These are phyloP conservation scores for Shargacucullia verbasci DNA, from an alignment of 2,888 invertebrate species.

Conservation along the genomic window DNA sequence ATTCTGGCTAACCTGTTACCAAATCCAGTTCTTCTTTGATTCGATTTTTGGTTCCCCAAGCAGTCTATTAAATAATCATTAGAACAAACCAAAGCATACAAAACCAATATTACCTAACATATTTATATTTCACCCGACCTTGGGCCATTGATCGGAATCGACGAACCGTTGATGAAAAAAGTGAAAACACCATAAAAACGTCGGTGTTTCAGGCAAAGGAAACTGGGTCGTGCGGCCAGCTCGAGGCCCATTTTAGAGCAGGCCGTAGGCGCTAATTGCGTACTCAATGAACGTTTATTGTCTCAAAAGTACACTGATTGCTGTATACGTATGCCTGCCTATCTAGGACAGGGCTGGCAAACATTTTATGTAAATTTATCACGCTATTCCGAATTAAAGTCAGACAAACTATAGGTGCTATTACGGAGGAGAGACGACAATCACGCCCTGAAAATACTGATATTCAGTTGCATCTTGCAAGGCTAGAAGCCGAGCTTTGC, in stretches of 20 bases:
- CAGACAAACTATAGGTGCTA: too few relatives aligned
- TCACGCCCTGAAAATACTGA: too few relatives aligned
- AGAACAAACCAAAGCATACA: not conserved
- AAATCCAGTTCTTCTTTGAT: too few relatives aligned
- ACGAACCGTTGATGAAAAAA: slow-evolving; percentile 29
- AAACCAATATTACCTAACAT: not conserved
- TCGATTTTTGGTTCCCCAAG: too few relatives aligned
- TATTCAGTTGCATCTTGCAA: too few relatives aligned
- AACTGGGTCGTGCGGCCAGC: slow-evolving; percentile 56
- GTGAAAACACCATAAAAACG: slow-evolving; percentile 38
- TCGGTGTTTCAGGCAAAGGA: slow-evolving; percentile 40
- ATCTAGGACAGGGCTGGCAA: slow-evolving; percentile 45
- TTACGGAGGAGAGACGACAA: too few relatives aligned
- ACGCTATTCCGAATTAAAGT: too few relatives aligned
- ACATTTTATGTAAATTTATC: not conserved
- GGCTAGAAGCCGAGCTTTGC: too few relatives aligned
- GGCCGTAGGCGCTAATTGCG: slow-evolving; percentile 71
- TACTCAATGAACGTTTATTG: slow-evolving; percentile 74
- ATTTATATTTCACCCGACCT: too few relatives aligned
- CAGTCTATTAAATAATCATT: too few relatives aligned
- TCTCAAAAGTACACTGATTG: slow-evolving; percentile 63
- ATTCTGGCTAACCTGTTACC: too few relatives aligned
- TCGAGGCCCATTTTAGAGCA: slow-evolving; percentile 58
- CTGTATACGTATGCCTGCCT: slow-evolving; percentile 38
- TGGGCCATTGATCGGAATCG: slow-evolving; percentile 29